Conservation (phyloP, 2,113 vertebrate genomes). For the Cryptomyrus ogoouensis region DNA sequence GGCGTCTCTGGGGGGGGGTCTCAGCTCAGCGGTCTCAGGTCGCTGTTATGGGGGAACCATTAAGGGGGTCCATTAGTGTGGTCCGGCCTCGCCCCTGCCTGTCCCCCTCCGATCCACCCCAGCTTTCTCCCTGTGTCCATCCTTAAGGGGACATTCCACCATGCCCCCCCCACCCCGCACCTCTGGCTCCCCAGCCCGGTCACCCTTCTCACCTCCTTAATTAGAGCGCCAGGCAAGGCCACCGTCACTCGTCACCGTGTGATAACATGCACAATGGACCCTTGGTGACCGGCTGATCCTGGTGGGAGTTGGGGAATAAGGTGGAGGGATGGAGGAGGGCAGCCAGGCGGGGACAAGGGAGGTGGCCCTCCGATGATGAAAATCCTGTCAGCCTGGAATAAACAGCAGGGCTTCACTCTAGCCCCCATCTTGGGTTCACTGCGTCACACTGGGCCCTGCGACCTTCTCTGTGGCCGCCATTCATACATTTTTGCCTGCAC, state of each 20-base stretch:
- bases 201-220: slow-evolving; percentile 34
- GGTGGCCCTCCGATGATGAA: slow-evolving; percentile 51
- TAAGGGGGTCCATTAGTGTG: neutral
- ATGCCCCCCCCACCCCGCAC: slow-evolving; percentile 39
- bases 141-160: slow-evolving; percentile 57
- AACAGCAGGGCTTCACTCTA: slow-evolving; percentile 46
- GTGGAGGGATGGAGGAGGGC: slow-evolving; percentile 23
- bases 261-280: slow-evolving; percentile 62
- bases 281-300: slow-evolving; percentile 49
- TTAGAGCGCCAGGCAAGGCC: slow-evolving; percentile 48
- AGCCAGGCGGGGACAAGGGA: slow-evolving; percentile 40
- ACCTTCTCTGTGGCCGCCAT: neutral
- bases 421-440: slow-evolving; percentile 40
- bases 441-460: neutral
- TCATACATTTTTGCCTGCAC: neutral
- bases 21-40: neutral
- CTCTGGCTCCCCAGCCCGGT: slow-evolving; percentile 37
- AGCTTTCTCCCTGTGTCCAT: slow-evolving; percentile 35
- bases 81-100: neutral
- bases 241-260: slow-evolving; percentile 58
- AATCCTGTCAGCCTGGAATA: slow-evolving; percentile 63
- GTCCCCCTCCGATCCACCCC: slow-evolving; percentile 24
- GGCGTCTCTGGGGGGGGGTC: neutral
- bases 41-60: too few species aligned
- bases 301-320: slow-evolving; percentile 28